These are phyloP conservation scores for Scleropages formosus DNA, from an alignment of 2,797 vertebrate species.

Conservation along the genomic window DNA sequence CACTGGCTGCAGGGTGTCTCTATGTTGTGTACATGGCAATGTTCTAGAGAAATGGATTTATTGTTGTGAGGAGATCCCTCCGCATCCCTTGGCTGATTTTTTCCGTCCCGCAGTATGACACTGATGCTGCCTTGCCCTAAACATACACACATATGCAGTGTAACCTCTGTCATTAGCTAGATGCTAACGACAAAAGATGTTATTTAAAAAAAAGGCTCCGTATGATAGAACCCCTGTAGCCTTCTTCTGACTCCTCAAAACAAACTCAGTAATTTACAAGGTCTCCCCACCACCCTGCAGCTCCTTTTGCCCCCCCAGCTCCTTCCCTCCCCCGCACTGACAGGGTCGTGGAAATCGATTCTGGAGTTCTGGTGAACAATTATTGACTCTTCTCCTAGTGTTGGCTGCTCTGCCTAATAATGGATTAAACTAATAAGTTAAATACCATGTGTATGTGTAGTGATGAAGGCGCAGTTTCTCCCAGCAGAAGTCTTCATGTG, in stretches of 20 bases:
- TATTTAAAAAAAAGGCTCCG: slow-evolving; percentile 15
- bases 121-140: too few species aligned
- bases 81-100: too few species aligned
- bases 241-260: background rate
- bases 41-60: too few species aligned
- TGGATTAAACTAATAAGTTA: slow-evolving; percentile 58
- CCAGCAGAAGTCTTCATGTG: slow-evolving; percentile 20
- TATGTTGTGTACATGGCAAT: too few species aligned
- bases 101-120: too few species aligned
- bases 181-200: slow-evolving; percentile 20
- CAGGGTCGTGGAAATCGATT: slow-evolving; percentile 50
- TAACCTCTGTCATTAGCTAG: background rate
- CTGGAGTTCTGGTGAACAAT: slow-evolving; percentile 51
- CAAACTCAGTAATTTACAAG: slow-evolving; percentile 22
- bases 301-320: slow-evolving; percentile 34
- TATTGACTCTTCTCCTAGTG: slow-evolving; percentile 49
- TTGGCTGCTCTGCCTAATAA: slow-evolving; percentile 52
- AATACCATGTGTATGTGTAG: slow-evolving; percentile 48
- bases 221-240: background rate
- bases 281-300: background rate
- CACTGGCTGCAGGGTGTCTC: too few species aligned
- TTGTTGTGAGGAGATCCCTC: too few species aligned
- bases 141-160: too few species aligned
- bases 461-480: slow-evolving; percentile 37
- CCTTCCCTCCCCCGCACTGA: slow-evolving; percentile 36